A percentile compares a stretch with the other conserved stretches of the same genome.
Conservation (phyloP, 2,113 vertebrate genomes). For the Grallaria varia region DNA sequence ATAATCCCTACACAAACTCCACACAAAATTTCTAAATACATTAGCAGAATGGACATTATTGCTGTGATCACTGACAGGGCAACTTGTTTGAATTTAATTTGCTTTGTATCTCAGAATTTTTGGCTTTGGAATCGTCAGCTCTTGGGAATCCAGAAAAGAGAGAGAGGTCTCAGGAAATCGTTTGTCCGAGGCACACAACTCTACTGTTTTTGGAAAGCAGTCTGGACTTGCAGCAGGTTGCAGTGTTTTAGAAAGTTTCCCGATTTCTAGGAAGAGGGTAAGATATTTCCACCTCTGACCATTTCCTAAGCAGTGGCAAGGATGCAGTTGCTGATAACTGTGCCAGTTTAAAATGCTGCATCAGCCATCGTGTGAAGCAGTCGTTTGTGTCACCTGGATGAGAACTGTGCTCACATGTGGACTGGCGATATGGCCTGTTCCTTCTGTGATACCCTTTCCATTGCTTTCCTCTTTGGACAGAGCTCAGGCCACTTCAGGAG, state of each 20-base stretch:
- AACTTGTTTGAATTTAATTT: background rate
- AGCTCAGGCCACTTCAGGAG: background rate
- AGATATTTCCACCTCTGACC: background rate
- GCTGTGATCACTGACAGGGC: background rate
- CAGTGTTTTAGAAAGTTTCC: background rate
- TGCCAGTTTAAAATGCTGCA: background rate
- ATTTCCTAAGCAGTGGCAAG: background rate
- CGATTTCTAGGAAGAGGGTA: background rate
- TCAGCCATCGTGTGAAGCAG: background rate
- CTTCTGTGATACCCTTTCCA: background rate
- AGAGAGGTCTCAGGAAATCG: background rate
- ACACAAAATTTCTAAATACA: background rate
- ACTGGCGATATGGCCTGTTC: background rate
- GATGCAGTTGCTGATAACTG: background rate
- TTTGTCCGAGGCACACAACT: background rate
- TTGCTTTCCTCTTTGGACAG: background rate
- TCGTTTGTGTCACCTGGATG: background rate
- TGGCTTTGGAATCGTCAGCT: background rate
- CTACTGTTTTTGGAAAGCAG: background rate
- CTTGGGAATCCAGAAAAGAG: background rate
- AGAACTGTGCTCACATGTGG: background rate
- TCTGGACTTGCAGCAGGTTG: background rate
- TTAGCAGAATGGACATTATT: background rate
- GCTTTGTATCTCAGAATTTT: background rate
- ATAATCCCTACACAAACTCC: background rate